Percentiles rank a stretch among this genome's conserved stretches.
Evolutionary conservation across 2,113 vertebrate genomes (phyloP).

Genomic region (Coracopsis vasa): DNA sequence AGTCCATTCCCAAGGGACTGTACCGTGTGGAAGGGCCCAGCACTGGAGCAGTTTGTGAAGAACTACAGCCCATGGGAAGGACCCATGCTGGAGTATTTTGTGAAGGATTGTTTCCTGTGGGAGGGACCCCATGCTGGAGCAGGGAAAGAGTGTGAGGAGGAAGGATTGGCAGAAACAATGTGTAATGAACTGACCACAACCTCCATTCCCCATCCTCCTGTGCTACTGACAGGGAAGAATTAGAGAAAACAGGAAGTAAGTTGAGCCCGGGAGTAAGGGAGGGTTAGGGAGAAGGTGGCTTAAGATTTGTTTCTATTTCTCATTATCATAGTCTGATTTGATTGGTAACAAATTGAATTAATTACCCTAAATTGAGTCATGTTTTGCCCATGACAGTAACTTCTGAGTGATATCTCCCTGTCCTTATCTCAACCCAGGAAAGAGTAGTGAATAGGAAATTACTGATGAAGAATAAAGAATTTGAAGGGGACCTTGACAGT

Average conservation of each 20-base stretch:
- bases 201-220: neutral
- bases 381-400: neutral
- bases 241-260: neutral
- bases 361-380: neutral
- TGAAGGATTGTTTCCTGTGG: neutral
- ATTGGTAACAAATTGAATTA: neutral
- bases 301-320: neutral
- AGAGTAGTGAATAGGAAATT: neutral
- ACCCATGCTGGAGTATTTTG: neutral
- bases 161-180: neutral
- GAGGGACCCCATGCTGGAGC: neutral
- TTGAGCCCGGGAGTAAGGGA: neutral
- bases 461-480: neutral
- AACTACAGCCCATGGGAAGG: neutral
- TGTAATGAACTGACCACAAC: neutral
- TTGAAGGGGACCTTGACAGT: neutral
- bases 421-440: neutral
- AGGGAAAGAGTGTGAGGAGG: neutral
- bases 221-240: neutral
- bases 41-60: neutral
- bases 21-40: neutral
- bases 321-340: neutral
- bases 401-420: neutral
- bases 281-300: neutral
- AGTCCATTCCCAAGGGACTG: neutral